Evolutionary conservation across 2,888 invertebrate genomes (phyloP), one percentile per base, ranked within the genome.

Genomic region (Morpho achilles): DNA sequence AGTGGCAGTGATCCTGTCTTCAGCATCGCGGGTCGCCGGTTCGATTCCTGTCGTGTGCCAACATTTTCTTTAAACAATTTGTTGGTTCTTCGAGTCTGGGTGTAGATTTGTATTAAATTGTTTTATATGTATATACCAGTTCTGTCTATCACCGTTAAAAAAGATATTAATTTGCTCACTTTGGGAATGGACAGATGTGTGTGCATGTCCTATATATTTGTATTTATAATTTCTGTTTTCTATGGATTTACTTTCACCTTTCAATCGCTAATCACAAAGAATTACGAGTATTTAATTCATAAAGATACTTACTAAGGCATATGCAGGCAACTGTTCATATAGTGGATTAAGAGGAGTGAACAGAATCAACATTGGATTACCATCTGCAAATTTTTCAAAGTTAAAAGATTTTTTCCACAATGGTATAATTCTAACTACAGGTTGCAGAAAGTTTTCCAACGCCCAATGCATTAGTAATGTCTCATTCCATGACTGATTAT

Each of bases 281-380:
- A 45, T 10, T 39, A 50, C 43, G 22, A 50, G 8, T 9, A 32
- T 45, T 43, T 23, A 47, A 51, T 10, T 51, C 10, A 8, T n/a
- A 7, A 50, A 56, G 44, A 54, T 50, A 67, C 78, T 91, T 88
- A 96, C 96, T 92, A 96, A 84, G 69, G 93, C 90, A 76, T 94
- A 95, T 70, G 94, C 92, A 52, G 95, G 94, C 69, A 93, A 91
- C 66, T 92, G 89, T 55, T 87, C 82, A 71, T 92, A 91, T 46
- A 95, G 82, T n/a, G 95, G 94, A 80, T 95, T 95, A 60, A 94
- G 87, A 7, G 96, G 96, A 1, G 96, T 95, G 72, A 97, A 96
- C 57, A 97, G 80, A 66, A 97, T 90, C 45, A 97, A 80, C 48
- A 94, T 92, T 2, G 97, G 95, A 56, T 94, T 94, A 44, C 92